A percentile compares a stretch with the other conserved stretches of the same genome.
These are phyloP conservation scores for Cataglyphis altisquamis DNA, from an alignment of 2,888 invertebrate species.

Conservation along the genomic window DNA sequence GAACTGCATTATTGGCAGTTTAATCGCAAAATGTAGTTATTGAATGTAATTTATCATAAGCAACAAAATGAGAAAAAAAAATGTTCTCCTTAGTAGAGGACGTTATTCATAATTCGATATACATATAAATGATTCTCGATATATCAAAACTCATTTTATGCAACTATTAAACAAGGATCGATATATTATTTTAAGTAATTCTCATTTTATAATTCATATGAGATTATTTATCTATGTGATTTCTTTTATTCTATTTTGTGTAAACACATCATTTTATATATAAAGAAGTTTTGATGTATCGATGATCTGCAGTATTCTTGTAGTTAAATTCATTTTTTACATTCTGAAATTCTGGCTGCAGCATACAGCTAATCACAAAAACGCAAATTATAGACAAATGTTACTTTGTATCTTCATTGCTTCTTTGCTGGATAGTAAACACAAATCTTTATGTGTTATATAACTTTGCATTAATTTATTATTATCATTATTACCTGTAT, in stretches of 20 bases:
- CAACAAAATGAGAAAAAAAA: constrained; percentile 4
- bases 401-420: constrained; percentile 10
- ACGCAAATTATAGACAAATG: not conserved
- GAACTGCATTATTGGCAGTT: constrained; percentile 49
- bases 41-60: not conserved
- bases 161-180: not conserved
- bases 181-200: not conserved
- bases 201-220: not conserved
- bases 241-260: not conserved
- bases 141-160: constrained; percentile 20
- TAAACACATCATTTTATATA: not conserved
- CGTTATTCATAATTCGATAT: not conserved
- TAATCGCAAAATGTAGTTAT: constrained; percentile 5
- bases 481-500: not conserved
- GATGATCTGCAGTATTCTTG: not conserved
- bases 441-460: not conserved
- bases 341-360: not conserved
- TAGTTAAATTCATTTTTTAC: not conserved
- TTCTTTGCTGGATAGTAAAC: not conserved
- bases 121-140: not conserved
- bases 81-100: not conserved
- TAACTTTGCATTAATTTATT: not conserved
- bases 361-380: not conserved
- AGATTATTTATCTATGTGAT: not conserved
- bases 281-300: constrained; percentile 8